Conservation (phyloP, 1,140 invertebrate genomes). For the Hydropsyche tenuis region DNA sequence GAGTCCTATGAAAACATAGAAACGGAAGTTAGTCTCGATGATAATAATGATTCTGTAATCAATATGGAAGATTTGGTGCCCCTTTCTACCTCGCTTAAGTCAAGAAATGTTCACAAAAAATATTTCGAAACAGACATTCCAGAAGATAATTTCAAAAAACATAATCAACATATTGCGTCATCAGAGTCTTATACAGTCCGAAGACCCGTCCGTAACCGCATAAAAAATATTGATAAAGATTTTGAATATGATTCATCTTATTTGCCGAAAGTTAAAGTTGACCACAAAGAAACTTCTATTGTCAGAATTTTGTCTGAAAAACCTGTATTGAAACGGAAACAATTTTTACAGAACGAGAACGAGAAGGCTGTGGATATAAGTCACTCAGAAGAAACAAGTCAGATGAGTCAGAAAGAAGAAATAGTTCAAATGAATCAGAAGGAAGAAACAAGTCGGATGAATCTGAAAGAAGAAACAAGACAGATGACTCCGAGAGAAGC, state of each 20-base stretch:
- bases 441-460: constrained; percentile 34
- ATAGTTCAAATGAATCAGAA: constrained; percentile 38
- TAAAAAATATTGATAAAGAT: constrained; percentile 70
- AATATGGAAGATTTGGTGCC: background rate
- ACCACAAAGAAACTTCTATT: constrained; percentile 45
- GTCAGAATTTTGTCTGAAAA: constrained; percentile 51
- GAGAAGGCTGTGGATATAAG: constrained; percentile 30
- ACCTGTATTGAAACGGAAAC: constrained; percentile 56
- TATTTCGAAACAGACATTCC: background rate
- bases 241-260: constrained; percentile 73
- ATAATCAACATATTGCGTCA: constrained; percentile 43
- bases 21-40: background rate
- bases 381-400: constrained; percentile 21
- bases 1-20: too few relatives aligned
- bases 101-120: background rate
- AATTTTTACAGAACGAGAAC: constrained; percentile 51
- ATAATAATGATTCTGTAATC: background rate
- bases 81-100: background rate
- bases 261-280: constrained; percentile 61
- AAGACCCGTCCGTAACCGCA: constrained; percentile 68
- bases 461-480: background rate
- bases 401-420: constrained; percentile 29
- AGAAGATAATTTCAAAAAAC: constrained; percentile 17
- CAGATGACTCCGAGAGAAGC: background rate
- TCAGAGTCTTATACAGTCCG: constrained; percentile 51